These are phyloP conservation scores for Bombus consobrinus DNA, from an alignment of 1,140 invertebrate genomes.

Conservation along the genomic window DNA sequence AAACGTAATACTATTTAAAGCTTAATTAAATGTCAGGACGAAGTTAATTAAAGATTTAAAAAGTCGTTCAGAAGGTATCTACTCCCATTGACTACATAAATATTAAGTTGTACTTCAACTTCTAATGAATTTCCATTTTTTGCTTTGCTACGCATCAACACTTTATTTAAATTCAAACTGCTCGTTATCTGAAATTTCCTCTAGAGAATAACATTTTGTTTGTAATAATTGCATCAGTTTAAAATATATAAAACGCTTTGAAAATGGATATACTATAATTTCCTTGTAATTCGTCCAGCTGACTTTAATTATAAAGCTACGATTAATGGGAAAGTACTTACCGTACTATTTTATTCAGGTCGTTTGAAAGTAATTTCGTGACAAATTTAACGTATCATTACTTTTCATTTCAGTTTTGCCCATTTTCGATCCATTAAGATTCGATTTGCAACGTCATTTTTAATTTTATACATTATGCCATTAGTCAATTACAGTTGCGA, in stretches of 20 bases:
- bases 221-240: neutral
- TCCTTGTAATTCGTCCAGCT: neutral
- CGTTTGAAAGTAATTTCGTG: too few species aligned
- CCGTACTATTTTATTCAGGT: too few species aligned
- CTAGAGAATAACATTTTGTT: neutral
- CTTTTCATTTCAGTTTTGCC: too few species aligned
- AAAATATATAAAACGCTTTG: neutral
- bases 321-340: neutral
- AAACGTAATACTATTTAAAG: conserved; percentile 9
- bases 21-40: conserved; percentile 21
- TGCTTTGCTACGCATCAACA: neutral
- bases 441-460: too few species aligned
- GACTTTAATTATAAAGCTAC: neutral
- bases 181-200: neutral
- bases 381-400: too few species aligned
- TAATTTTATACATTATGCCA: too few species aligned
- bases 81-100: conserved; percentile 1
- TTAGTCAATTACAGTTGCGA: too few species aligned
- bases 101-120: conserved; percentile 2
- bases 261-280: neutral
- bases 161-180: neutral
- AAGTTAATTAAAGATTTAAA: conserved; percentile 30
- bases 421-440: too few species aligned
- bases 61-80: conserved; percentile 18
- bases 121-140: neutral